Base-by-base conservation (phyloP, 2,113 vertebrate species). In the Tiliqua scincoides region DNA sequence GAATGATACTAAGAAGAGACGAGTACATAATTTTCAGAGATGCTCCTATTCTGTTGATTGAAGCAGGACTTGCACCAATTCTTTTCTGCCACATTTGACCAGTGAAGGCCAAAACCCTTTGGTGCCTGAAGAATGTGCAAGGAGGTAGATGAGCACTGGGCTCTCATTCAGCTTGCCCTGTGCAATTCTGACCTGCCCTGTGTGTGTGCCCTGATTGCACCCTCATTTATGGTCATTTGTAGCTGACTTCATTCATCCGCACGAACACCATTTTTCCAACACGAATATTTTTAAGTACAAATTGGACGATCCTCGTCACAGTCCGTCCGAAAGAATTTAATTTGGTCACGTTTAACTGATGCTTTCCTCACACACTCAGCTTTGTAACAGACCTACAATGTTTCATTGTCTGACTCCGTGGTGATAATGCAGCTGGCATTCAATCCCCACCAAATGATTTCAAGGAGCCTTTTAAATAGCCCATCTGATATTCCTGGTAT, bases 361-460 rank as follows among this genome's bases (percentile, higher is more conserved):
- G 68, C 43, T 78, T 86, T 86, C 59, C 71, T 87, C 74, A 70
- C 74, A 87, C 48, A 86, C 75, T 93, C 82, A 89, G 91, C 63
- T 48, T 62, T 86, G 67, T 79, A 35, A 59, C 52, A 90, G 88
- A 82, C 52, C 77, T 79, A 95, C 94, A 95, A 93, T 92, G 85
- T 71, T 65, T 88, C 86, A 91, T 93, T 95, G 94, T 96, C 92
- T 85, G 83, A 67, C 73, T 88, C 54, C 63, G 86, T 92, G 87
- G 92, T 93, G 91, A 93, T 93, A 93, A 92, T 85, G 83, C 75
- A 91, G 89, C 2, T 89, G 89, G 91, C 88, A 84, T 89, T 83
- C 43, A 59, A 30, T 84, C 94, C 79, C 89, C 67, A 71, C 84
- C 92, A 85, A 94, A 89, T 73, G 92, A 91, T 85, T 89, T 90